phyloP scores from a whole-genome alignment of 2,888 invertebrate genomes.

The Amblyjoppa fuscipennis region DNA sequence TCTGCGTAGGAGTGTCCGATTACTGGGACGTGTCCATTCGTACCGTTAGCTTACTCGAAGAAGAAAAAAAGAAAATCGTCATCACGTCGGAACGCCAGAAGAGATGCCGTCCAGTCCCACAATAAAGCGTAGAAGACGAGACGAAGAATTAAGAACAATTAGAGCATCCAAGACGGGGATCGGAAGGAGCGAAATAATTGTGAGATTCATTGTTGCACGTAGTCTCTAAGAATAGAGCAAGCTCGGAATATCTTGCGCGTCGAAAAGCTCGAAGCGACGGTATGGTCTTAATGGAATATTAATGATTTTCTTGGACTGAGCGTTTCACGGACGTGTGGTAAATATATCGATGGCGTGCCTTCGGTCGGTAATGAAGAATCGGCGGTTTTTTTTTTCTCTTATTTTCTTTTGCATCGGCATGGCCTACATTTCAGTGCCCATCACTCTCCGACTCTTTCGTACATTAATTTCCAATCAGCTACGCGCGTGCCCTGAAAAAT shows the following conservation, averaged over 20 bases:
- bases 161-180: background rate
- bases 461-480: constrained; percentile 6
- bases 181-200: background rate
- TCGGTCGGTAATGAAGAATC: constrained; percentile 37
- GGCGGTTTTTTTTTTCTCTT: constrained; percentile 1
- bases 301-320: constrained; percentile 9
- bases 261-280: background rate
- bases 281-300: constrained; percentile 12
- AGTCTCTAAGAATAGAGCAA: constrained; percentile 19
- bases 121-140: background rate
- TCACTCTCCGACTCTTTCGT: constrained; percentile 16
- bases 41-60: too few species aligned
- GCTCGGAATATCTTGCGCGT: constrained; percentile 15
- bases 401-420: constrained; percentile 28
- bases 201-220: constrained; percentile 19
- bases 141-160: constrained; percentile 12
- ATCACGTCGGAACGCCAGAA: background rate
- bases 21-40: too few species aligned
- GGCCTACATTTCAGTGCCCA: constrained; percentile 44
- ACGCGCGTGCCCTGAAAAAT: too few species aligned
- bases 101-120: background rate
- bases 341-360: constrained; percentile 34
- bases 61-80: background rate
- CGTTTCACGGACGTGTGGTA: background rate
- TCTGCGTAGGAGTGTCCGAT: too few species aligned